Percentiles rank a stretch among this genome's conserved stretches.
phyloP scores from a whole-genome alignment of 2,797 vertebrate genomes.

The Diplodus sargus region DNA sequence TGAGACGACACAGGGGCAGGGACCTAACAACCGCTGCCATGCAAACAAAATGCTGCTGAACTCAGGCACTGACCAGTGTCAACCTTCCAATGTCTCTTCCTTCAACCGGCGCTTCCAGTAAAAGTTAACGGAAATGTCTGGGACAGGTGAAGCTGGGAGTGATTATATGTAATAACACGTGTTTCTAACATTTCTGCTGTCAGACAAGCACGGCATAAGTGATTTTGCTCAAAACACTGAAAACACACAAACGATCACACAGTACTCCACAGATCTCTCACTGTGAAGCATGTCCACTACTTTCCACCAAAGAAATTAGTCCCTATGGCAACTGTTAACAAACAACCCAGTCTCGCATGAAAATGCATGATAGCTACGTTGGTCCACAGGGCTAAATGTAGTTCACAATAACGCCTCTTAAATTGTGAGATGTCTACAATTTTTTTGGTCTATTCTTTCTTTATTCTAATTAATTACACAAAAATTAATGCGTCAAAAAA shows the following conservation, averaged over 20 bases:
- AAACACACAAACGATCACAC: neutral
- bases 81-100: too few relatives aligned
- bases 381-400: too few relatives aligned
- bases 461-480: too few relatives aligned
- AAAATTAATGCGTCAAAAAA: too few relatives aligned
- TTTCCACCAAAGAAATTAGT: neutral
- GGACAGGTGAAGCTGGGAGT: constrained; percentile 19
- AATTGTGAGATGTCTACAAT: too few relatives aligned
- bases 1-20: constrained; percentile 32
- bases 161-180: neutral
- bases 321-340: neutral
- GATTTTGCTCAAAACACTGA: neutral
- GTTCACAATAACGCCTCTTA: too few relatives aligned
- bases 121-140: neutral
- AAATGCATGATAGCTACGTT: too few relatives aligned
- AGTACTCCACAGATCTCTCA: neutral
- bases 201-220: too few relatives aligned
- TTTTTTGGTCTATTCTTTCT: too few relatives aligned
- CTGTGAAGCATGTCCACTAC: neutral
- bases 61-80: constrained; percentile 23
- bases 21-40: constrained; percentile 40
- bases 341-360: too few relatives aligned
- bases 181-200: too few relatives aligned
- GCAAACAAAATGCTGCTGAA: constrained; percentile 40
- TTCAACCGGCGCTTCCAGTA: neutral